Evolutionary conservation across 2,797 vertebrate species (phyloP), one percentile per base, ranked within the genome.

Genomic region (Hemibagrus guttatus): DNA sequence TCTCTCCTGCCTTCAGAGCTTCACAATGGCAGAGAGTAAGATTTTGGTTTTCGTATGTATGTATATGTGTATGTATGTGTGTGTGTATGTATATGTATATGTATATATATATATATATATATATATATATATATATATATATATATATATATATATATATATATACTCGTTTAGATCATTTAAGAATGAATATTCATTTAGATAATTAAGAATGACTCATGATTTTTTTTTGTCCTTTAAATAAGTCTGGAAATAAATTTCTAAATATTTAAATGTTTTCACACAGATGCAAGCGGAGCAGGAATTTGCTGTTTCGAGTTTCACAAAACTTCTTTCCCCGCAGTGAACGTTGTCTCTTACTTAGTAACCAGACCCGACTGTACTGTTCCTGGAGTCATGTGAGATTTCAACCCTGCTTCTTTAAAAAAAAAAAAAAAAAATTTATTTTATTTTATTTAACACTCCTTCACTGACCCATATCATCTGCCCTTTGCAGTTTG

Each of bases 251-350:
- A 49, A 72, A 46, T 72, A 13, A 23, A 42, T 12, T 11, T 1
- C 9, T 23, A 26, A 46, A 72, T 72, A 72, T 13, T 5, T 1
- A 72, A 26, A 63, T 63, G 35, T 63, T 46, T 81, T 0, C 0
- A 7, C 11, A 79, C 81, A 90, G 87, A 4, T 84, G 31, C 6
- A 39, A 76, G 42, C 2, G 2, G 0, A 19, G 86, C 88, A 54
- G 11, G 0, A 0, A 19, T 74, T 28, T 90, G 89, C 84, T 90
- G 89, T 74, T 90, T 89, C 31, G 1, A 17, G 0, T 61, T 52
- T 42, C 52, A 68, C 21, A 6, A 0, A 0, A 81, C 1, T 63
- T 35, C 4, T 52, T 9, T 89, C 3, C 71, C 56, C 2, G 2
- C 0, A 0, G 0, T 0, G 0, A 39, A 7, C 83, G n/a, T 89